Percentiles rank a stretch among this genome's conserved stretches.
These are phyloP conservation scores for Nezara viridula DNA, from an alignment of 2,888 invertebrate genomes.

Conservation along the genomic window DNA sequence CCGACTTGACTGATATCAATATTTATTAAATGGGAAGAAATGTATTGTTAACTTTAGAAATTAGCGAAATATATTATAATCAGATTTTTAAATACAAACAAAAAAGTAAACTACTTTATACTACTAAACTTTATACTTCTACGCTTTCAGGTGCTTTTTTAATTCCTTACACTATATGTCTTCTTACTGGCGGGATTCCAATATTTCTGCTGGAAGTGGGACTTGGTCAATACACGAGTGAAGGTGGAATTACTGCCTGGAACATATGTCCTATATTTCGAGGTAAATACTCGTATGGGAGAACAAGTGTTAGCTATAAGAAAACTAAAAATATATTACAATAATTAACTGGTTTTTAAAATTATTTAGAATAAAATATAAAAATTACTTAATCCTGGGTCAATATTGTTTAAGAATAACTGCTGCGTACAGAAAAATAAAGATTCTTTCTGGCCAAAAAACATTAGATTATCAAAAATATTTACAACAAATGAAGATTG, in stretches of 20 bases:
- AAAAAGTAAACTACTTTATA: too few relatives aligned
- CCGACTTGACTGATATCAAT: too few relatives aligned
- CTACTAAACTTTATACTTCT: not conserved
- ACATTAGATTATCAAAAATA: too few relatives aligned
- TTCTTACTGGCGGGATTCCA: constrained; percentile 74
- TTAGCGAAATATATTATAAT: not conserved
- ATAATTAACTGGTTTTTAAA: not conserved
- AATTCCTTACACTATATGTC: constrained; percentile 75
- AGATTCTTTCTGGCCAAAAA: too few relatives aligned
- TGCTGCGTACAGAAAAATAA: too few relatives aligned
- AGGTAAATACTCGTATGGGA: constrained; percentile 62
- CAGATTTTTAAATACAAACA: too few relatives aligned
- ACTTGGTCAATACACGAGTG: constrained; percentile 75
- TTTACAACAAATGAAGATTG: too few relatives aligned
- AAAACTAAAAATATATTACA: not conserved
- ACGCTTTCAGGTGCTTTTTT: constrained; percentile 72
- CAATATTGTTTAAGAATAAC: too few relatives aligned
- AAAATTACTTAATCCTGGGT: too few relatives aligned
- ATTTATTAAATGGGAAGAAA: too few relatives aligned
- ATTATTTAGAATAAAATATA: not conserved
- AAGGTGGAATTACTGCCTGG: constrained; percentile 69
- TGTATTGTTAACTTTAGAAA: not conserved
- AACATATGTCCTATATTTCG: constrained; percentile 66
- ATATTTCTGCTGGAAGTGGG: constrained; percentile 76
- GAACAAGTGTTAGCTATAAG: not conserved